Base-by-base conservation (phyloP, 1,140 invertebrate species). In the Akabosia matsudoensis region DNA sequence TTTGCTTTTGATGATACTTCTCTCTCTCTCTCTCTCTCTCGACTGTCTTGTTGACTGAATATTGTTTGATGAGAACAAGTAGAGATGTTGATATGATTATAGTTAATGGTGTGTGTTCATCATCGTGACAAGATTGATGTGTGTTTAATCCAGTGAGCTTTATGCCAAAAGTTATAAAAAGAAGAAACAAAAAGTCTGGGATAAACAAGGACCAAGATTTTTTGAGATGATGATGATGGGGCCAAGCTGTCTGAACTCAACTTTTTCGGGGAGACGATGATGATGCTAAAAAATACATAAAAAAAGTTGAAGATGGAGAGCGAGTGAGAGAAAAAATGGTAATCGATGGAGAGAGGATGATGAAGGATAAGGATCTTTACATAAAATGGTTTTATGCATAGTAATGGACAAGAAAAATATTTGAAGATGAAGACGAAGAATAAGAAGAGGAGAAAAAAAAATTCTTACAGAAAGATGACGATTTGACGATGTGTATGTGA, bases 111-210 rank as follows among this genome's bases (percentile, higher is more conserved):
- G 24, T 67, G 28, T 31, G 24, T 22, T 67, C 61, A 67, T 67
- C 61, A 30, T 67, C 61, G 61, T 67, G 61, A 67, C 61, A 67
- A 67, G 61, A 67, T 67, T 67, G 61, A 67, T 67, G 61, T 31
- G 3, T 4, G 61, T 67, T 61, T 67, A 67, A 67, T 56, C 54
- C 54, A 56, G 54, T 24, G 54, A 56, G 54, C 54, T 56, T 10
- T 56, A 22, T n/a, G n/a, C n/a, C n/a, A n/a, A n/a, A n/a, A n/a
- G n/a, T n/a, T n/a, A n/a, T n/a, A n/a, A n/a, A n/a, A n/a, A n/a
- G n/a, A n/a, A n/a, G n/a, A n/a, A n/a, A n/a, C n/a, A n/a, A n/a
- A n/a, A n/a, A n/a, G n/a, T n/a, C 22, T 56, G 54, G 10, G 54
- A 56, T 45, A 45, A 45, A 18, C 7, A 45, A 18, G 18, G 37